Conservation (phyloP, 2,113 vertebrate species). For the Chunga burmeisteri region DNA sequence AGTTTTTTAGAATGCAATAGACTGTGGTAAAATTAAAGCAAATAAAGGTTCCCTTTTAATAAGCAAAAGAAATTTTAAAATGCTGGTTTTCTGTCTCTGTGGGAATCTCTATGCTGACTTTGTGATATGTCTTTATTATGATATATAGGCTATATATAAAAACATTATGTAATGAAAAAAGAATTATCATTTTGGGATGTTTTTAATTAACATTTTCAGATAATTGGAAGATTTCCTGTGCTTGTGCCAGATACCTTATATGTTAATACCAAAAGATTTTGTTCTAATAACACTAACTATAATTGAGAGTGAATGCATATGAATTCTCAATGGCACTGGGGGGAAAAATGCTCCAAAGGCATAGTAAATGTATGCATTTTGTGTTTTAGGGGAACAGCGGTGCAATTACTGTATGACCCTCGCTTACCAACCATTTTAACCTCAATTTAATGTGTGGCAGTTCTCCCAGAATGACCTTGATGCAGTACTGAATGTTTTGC, state of each 20-base stretch:
- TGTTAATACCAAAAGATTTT: slow-evolving; percentile 11
- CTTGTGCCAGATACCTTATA: background rate
- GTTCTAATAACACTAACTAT: background rate
- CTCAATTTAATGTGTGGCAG: slow-evolving; percentile 39
- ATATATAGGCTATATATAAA: background rate
- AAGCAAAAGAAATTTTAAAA: background rate
- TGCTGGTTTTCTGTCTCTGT: background rate
- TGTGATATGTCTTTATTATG: background rate
- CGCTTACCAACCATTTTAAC: slow-evolving; percentile 58
- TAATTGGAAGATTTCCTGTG: background rate
- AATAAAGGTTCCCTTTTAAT: background rate
- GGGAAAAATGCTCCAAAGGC: background rate
- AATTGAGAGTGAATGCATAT: background rate
- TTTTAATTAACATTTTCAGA: slow-evolving; percentile 16
- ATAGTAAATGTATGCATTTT: slow-evolving; percentile 41
- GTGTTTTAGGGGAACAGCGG: slow-evolving; percentile 37
- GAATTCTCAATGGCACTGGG: slow-evolving; percentile 7
- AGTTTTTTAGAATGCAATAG: background rate
- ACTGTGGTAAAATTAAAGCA: background rate
- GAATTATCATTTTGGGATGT: background rate
- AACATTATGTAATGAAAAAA: background rate
- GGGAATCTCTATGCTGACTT: background rate
- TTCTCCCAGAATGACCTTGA: slow-evolving; percentile 54
- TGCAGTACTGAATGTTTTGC: slow-evolving; percentile 9
- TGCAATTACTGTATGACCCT: slow-evolving; percentile 58